Evolutionary conservation across 2,888 invertebrate genomes (phyloP), one percentile per base, ranked within the genome.

Genomic region (Volucella zonaria): DNA sequence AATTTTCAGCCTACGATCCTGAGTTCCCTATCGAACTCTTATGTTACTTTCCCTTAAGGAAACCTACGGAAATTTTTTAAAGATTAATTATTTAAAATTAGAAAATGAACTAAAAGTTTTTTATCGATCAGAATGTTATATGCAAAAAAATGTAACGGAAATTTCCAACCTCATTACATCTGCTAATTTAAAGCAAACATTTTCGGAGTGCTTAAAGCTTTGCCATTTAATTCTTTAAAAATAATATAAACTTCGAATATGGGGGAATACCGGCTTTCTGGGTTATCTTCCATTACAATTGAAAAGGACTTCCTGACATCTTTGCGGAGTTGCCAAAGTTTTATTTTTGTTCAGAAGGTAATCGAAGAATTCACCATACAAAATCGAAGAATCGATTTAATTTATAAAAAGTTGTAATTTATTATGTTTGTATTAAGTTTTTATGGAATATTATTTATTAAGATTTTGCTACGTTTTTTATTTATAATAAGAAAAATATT

Each of bases 291-390:
- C 10, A 56, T 68, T 42, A 68, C 68, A 10, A 68, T 76, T 12
- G 49, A 75, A 59, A 66, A 67, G 11, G 49, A 75, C 43, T 67
- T 75, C 51, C 31, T 76, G 47, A 68, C n/a, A n/a, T n/a, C n/a
- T n/a, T n/a, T n/a, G n/a, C n/a, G n/a, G n/a, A n/a, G n/a, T n/a
- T n/a, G n/a, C 47, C 70, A 15, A 38, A 38, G 12, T 31, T 70
- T 58, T 47, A 8, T 58, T 52, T 67, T 67, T 42, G 9, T 43
- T 43, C 56, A 70, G 15, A 54, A 68, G 2, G 56, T 68, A 0
- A 47, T 68, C 14, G 47, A 56, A 58, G 56, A 70, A 31, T 70
- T 70, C 54, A n/a, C n/a, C n/a, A n/a, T n/a, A n/a, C n/a, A n/a
- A n/a, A n/a, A n/a, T n/a, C n/a, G n/a, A n/a, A n/a, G 47, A 47